These are phyloP conservation scores for Neomorphus geoffroyi DNA, from an alignment of 2,797 vertebrate genomes.

Conservation along the genomic window DNA sequence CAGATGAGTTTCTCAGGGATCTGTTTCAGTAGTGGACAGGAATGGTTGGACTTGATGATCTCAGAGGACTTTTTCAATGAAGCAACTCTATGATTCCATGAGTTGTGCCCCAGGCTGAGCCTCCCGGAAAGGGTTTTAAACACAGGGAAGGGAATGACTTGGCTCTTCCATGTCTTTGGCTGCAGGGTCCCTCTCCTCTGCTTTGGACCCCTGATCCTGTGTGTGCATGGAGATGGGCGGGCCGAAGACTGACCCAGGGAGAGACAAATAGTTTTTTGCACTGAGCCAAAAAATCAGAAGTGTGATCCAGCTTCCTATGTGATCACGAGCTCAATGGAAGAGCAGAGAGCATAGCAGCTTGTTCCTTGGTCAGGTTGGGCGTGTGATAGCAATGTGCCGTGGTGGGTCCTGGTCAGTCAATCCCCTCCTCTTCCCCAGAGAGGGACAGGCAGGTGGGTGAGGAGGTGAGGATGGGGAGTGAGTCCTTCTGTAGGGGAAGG, in stretches of 20 bases:
- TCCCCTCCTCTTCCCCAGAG: not conserved
- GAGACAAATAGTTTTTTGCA: not conserved
- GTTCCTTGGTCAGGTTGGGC: not conserved
- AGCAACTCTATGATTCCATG: too few relatives aligned
- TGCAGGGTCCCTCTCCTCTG: not conserved
- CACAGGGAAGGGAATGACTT: not conserved
- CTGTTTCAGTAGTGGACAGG: too few relatives aligned
- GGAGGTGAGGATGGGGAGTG: rapidly evolving
- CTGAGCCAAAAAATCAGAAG: rapidly evolving
- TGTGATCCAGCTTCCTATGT: not conserved
- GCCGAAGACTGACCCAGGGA: not conserved
- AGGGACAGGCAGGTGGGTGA: not conserved
- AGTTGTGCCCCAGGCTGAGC: too few relatives aligned
- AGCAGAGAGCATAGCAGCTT: not conserved
- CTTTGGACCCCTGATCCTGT: not conserved
- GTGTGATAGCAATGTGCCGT: not conserved
- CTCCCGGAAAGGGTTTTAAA: not conserved
- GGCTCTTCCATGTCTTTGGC: not conserved
- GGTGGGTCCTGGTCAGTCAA: not conserved
- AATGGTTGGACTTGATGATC: too few relatives aligned
- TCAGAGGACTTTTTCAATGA: too few relatives aligned
- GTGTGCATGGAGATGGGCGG: not conserved
- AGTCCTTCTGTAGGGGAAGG: not conserved
- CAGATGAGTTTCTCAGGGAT: too few relatives aligned
- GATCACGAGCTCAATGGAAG: not conserved